These are phyloP conservation scores for Brachionus asplanchnoidis DNA, from an alignment of 1,140 invertebrate genomes.

Conservation along the genomic window DNA sequence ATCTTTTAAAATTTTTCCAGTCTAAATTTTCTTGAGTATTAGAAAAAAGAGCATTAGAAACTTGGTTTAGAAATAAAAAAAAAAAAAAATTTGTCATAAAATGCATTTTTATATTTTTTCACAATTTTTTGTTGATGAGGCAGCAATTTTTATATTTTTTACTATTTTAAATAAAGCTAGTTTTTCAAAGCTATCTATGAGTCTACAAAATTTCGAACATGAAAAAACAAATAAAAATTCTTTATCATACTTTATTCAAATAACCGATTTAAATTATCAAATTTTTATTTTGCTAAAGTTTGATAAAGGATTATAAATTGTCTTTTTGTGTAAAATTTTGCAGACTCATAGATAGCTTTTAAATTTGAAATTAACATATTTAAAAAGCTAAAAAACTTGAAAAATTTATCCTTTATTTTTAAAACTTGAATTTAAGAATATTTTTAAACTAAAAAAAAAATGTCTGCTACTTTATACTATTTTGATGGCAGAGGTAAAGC, in stretches of 20 bases:
- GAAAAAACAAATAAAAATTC: background rate
- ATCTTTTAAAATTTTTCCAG: no score
- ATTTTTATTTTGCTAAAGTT: no score
- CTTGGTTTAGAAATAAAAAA: no score
- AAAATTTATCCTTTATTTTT: background rate
- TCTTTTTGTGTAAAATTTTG: background rate
- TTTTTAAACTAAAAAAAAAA: background rate
- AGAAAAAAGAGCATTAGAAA: no score
- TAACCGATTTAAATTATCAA: no score
- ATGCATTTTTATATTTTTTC: no score
- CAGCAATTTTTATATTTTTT: background rate
- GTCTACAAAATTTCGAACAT: background rate
- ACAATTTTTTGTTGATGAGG: no score
- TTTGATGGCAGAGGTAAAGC: conserved; percentile 44
- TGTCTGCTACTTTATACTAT: conserved; percentile 30
- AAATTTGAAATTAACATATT: background rate
- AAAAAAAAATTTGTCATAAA: no score
- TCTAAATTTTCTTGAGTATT: no score
- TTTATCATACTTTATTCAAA: no score
- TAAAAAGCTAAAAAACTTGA: background rate
- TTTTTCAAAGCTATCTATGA: background rate
- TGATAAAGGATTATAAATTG: background rate
- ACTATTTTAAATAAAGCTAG: background rate
- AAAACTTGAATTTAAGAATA: background rate
- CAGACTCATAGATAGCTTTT: background rate